Evolutionary conservation across 92 coral and sea anemone species (phyloP), one percentile per base, ranked within the genome.

Genomic region (Scolanthus callimorphus): DNA sequence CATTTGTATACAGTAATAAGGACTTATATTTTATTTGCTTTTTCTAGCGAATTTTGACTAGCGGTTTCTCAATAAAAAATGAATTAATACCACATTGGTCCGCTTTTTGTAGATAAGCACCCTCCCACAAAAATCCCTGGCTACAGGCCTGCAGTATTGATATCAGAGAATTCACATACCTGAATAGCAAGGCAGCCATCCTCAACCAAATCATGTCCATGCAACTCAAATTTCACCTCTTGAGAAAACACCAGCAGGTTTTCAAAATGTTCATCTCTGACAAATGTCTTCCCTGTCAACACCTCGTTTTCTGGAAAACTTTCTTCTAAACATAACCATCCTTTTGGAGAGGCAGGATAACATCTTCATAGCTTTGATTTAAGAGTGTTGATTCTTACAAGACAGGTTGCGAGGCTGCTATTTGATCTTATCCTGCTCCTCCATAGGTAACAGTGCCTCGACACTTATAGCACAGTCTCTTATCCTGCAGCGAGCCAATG

Each of bases 391-490:
- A 92, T 77, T 54, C 91, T 76, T 15, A 85, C 83, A 39, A 92
- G 39, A 92, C 95, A 20, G 98, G 98, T 52, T 92, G 98, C 25
- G 74, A 63, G 25, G 86, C 88, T 2, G 95, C 96, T 79, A 84
- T 43, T 84, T 81, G 25, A 84, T 78, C 63, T 88, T 92, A 19
- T 88, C 98, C 55, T 92, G 95, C 44, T 92, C 96, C 41, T 92
- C 98, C 51, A 81, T 90, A 0, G 98, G 98, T 20, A 92, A 86
- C 28, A 92, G 84, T 11, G 95, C 98, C 54, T 92, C 98, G 4
- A 92, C 98, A 44, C 94, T 92, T 9, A 92, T 68, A n/a, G 98
- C 98, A 73, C 90, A 84, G 67, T 92, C 98, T 27, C 94, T 73
- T 21, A 92, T 75, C 43, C 98, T 77, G 57, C 88, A 78, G 60